A percentile compares a stretch with the other conserved stretches of the same genome.
Conservation (phyloP, 2,888 invertebrate genomes). For the Ophion costatus region DNA sequence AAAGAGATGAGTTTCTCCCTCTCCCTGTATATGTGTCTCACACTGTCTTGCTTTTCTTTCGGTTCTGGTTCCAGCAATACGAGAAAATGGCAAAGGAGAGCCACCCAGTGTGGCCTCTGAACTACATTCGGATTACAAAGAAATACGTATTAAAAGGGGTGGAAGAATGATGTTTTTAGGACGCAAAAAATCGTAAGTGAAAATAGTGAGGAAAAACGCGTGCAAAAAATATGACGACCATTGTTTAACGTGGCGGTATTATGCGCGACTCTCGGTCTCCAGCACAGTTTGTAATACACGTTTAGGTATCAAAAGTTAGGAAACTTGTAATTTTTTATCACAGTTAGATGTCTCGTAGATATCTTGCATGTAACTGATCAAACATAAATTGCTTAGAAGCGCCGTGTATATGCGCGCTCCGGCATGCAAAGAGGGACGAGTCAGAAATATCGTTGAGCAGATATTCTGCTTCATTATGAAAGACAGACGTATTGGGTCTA, state of each 20-base stretch:
- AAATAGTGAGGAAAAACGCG: constrained; percentile 14
- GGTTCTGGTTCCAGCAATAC: constrained; percentile 41
- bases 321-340: constrained; percentile 24
- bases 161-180: neutral
- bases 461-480: no score
- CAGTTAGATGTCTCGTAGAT: neutral
- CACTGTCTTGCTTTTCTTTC: constrained; percentile 27
- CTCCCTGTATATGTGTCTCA: constrained; percentile 7
- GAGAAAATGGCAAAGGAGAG: constrained; percentile 49
- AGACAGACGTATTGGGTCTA: no score
- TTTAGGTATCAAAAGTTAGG: constrained; percentile 6
- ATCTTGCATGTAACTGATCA: neutral
- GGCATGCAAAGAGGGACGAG: no score
- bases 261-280: constrained; percentile 37
- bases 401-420: no score
- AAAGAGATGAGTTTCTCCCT: constrained; percentile 18
- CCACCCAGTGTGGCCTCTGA: constrained; percentile 51
- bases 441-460: no score
- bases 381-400: constrained; percentile 2
- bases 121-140: constrained; percentile 60
- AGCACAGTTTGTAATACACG: constrained; percentile 20
- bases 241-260: constrained; percentile 48
- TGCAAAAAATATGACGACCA: constrained; percentile 33
- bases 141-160: constrained; percentile 35
- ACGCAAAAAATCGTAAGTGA: constrained; percentile 20